Conservation (phyloP, 2,888 invertebrate species). For the Mimachlamys varia region DNA sequence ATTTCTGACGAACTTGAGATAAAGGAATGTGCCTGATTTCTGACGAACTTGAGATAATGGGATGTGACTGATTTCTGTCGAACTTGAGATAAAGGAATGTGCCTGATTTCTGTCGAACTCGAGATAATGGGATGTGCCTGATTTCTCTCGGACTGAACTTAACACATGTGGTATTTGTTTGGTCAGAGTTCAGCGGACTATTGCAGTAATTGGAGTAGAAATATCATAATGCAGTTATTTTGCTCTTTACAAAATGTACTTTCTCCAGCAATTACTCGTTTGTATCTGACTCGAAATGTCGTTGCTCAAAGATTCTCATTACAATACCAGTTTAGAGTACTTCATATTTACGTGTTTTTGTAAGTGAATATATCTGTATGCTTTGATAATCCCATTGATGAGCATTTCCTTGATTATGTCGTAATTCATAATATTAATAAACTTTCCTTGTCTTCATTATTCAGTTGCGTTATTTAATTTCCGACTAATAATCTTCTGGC, state of each 20-base stretch:
- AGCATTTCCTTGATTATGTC: background rate
- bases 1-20: no score
- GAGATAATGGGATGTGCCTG: background rate
- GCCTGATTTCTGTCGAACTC: no score
- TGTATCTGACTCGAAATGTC: background rate
- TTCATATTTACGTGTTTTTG: background rate
- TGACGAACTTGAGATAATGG: no score
- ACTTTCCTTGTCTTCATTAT: background rate
- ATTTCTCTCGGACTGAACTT: background rate
- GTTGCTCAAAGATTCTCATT: background rate
- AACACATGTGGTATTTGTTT: background rate
- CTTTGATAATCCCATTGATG: slow-evolving; percentile 1
- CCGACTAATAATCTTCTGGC: background rate
- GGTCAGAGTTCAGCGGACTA: background rate
- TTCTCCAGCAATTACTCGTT: background rate
- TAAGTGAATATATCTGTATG: background rate
- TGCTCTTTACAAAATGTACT: background rate
- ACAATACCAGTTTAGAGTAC: background rate
- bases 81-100: no score
- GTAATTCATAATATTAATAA: background rate
- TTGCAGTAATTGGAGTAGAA: background rate
- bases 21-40: no score
- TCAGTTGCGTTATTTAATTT: background rate
- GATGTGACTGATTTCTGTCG: no score
- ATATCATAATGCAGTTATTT: background rate